These are phyloP conservation scores for Manis crassicaudata DNA, from an alignment of 2,797 vertebrate genomes.

Conservation along the genomic window DNA sequence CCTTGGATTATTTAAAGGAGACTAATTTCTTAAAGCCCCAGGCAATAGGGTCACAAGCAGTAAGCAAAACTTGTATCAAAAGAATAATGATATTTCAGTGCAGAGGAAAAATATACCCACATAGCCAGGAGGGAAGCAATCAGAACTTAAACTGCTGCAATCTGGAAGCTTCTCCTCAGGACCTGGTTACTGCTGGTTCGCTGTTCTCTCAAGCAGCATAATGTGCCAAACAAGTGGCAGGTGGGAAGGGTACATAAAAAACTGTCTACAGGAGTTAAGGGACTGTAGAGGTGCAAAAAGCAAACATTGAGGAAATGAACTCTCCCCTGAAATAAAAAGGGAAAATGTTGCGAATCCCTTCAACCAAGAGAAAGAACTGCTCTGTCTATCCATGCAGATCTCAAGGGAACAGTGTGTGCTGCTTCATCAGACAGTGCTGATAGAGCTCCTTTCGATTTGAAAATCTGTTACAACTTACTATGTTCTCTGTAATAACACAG, in stretches of 20 bases:
- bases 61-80: conserved; percentile 55
- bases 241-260: not conserved
- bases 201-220: conserved; percentile 47
- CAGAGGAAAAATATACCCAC: conserved; percentile 41
- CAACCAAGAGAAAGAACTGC: not conserved
- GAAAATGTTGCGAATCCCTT: not conserved
- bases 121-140: not conserved
- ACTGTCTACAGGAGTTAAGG: not conserved
- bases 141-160: conserved; percentile 4
- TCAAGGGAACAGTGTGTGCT: not conserved
- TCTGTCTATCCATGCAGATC: not conserved
- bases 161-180: conserved; percentile 55
- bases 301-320: not conserved
- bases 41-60: conserved; percentile 22
- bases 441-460: not conserved
- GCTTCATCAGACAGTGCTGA: not conserved
- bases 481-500: not conserved
- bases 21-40: conserved; percentile 50
- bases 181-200: conserved; percentile 36
- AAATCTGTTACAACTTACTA: not conserved
- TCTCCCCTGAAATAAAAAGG: not conserved
- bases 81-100: conserved; percentile 49
- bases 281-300: not conserved
- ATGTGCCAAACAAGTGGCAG: not conserved
- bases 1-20: conserved; percentile 48